Conservation (phyloP, 2,888 invertebrate genomes). For the Ramazzottius varieornatus region DNA sequence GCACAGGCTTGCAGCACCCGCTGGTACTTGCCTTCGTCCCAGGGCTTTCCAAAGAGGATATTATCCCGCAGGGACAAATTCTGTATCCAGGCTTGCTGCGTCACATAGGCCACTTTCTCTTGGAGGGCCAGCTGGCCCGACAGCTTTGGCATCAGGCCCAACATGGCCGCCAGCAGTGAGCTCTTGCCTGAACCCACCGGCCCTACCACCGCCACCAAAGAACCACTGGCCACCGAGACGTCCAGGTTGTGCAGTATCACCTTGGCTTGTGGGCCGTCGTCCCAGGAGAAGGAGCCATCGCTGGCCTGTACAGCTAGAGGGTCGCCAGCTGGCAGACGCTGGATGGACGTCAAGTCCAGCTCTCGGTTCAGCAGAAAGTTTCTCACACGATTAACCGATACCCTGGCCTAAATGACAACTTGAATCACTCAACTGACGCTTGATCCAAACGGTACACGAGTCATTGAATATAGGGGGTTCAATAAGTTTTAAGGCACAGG, state of each 20-base stretch:
- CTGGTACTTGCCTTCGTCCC: slow-evolving; percentile 16
- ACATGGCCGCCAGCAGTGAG: slow-evolving; percentile 55
- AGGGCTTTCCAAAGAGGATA: slow-evolving; percentile 26
- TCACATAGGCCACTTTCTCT: slow-evolving; percentile 20
- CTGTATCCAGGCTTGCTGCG: slow-evolving; percentile 30
- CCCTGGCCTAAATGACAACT: too few relatives aligned
- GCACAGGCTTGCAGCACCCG: slow-evolving; percentile 23
- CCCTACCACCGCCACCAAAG: slow-evolving; percentile 57
- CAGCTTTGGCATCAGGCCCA: slow-evolving; percentile 66
- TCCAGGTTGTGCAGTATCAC: slow-evolving; percentile 46
- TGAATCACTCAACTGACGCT: too few relatives aligned
- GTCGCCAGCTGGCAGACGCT: neutral
- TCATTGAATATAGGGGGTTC: too few relatives aligned
- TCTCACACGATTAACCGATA: slow-evolving; percentile 67
- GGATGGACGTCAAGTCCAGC: slow-evolving; percentile 45
- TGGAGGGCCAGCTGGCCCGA: slow-evolving; percentile 54
- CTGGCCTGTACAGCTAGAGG: slow-evolving; percentile 13
- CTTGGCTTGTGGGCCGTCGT: slow-evolving; percentile 17
- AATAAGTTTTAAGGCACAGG: too few relatives aligned
- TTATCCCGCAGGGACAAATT: slow-evolving; percentile 29
- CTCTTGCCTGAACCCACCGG: slow-evolving; percentile 56
- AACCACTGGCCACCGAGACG: slow-evolving; percentile 36
- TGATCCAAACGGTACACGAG: too few relatives aligned
- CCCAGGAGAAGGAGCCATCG: slow-evolving; percentile 21
- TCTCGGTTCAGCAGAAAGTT: slow-evolving; percentile 76